These are phyloP conservation scores for Etheostoma nigrum DNA, from an alignment of 2,797 vertebrate species.

Conservation along the genomic window DNA sequence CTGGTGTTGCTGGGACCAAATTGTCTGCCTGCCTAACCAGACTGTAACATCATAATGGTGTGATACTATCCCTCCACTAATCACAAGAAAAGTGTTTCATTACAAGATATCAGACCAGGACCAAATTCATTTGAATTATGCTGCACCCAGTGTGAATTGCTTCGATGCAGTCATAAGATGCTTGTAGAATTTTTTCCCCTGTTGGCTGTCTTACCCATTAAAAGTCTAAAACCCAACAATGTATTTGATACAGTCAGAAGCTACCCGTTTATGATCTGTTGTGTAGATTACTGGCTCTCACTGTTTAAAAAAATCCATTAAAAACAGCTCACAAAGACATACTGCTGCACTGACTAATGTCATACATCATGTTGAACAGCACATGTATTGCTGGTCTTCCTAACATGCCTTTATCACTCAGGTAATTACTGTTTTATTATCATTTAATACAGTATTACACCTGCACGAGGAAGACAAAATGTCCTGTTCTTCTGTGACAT, in stretches of 20 bases:
- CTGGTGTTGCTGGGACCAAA: constrained; percentile 72
- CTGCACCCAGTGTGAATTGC: constrained; percentile 33
- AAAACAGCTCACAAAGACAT: constrained; percentile 63
- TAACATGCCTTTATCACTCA: constrained; percentile 61
- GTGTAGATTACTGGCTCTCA: constrained; percentile 53
- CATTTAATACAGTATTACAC: constrained; percentile 60
- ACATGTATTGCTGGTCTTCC: constrained; percentile 42
- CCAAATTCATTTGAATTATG: constrained; percentile 56
- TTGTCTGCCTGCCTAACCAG: constrained; percentile 73
- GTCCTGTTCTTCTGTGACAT: constrained; percentile 50
- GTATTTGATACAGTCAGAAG: constrained; percentile 44
- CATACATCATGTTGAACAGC: constrained; percentile 67
- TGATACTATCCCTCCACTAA: constrained; percentile 61
- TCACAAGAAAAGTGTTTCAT: constrained; percentile 64
- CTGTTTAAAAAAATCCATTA: constrained; percentile 62
- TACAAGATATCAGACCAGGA: constrained; percentile 47
- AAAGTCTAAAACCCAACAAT: constrained; percentile 35
- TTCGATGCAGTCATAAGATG: constrained; percentile 23
- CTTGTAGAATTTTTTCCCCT: constrained; percentile 7
- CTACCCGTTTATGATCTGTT: constrained; percentile 51
- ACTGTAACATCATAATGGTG: constrained; percentile 70
- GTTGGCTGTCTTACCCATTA: constrained; percentile 31
- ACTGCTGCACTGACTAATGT: constrained; percentile 64
- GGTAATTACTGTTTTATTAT: constrained; percentile 69
- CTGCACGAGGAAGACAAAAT: constrained; percentile 52